A percentile compares a stretch with the other conserved stretches of the same genome.
These are phyloP conservation scores for Cylas formicarius DNA, from an alignment of 1,140 invertebrate species.

Conservation along the genomic window DNA sequence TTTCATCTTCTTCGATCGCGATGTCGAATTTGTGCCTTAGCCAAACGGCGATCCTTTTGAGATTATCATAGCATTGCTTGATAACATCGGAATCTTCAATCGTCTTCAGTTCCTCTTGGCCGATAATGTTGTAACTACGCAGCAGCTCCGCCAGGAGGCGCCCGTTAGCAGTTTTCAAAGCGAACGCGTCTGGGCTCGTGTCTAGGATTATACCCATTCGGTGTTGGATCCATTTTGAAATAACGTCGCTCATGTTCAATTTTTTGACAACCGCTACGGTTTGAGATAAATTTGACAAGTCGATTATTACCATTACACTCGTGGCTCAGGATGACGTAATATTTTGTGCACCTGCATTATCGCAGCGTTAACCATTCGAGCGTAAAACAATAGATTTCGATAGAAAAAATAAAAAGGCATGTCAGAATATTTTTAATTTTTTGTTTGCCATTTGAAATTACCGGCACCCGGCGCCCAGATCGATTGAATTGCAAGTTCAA, in stretches of 20 bases:
- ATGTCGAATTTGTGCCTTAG: constrained; percentile 46
- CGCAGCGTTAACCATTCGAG: too few species aligned
- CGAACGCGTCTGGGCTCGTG: constrained; percentile 28
- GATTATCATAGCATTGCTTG: constrained; percentile 45
- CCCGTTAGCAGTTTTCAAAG: constrained; percentile 41
- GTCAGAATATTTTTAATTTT: too few species aligned
- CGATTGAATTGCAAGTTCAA: too few species aligned
- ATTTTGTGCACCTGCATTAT: too few species aligned
- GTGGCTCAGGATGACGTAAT: too few species aligned
- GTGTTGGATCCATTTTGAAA: constrained; percentile 32
- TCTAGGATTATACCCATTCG: constrained; percentile 28
- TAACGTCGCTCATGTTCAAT: constrained; percentile 31
- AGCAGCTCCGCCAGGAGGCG: constrained; percentile 41
- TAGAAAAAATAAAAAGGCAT: too few species aligned
- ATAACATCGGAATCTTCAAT: constrained; percentile 39
- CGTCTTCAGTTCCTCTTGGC: constrained; percentile 34
- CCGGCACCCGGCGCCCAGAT: too few species aligned
- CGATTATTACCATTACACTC: too few species aligned
- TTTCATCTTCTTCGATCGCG: constrained; percentile 42
- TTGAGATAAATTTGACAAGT: too few species aligned
- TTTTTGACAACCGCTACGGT: too few species aligned
- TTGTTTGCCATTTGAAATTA: too few species aligned
- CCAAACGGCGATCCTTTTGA: constrained; percentile 45
- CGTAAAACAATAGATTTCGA: too few species aligned
- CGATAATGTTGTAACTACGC: constrained; percentile 43